Conservation (phyloP, 2,113 vertebrate genomes). For the Cricetomys ansorgei region DNA sequence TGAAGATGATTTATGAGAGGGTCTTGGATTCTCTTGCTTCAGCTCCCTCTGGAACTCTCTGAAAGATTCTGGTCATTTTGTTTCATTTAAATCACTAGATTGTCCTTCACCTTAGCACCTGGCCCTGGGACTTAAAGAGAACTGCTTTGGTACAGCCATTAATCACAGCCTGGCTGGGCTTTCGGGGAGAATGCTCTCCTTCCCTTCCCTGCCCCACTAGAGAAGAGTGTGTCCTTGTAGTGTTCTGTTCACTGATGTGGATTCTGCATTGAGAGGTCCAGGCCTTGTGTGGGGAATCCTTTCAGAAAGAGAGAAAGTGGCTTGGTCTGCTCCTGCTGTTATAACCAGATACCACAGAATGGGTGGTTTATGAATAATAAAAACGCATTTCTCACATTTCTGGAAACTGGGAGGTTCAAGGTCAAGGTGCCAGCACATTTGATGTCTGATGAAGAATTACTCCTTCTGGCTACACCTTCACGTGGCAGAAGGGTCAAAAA, state of each 20-base stretch:
- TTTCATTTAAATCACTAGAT: slow-evolving; percentile 63
- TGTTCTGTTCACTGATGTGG: neutral
- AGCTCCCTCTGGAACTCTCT: slow-evolving; percentile 65
- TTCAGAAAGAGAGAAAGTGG: neutral
- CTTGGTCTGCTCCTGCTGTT: neutral
- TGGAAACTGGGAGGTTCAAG: neutral
- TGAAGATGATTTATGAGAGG: slow-evolving; percentile 70
- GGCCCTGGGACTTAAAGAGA: slow-evolving; percentile 50
- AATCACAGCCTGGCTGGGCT: slow-evolving; percentile 26
- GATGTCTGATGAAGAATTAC: neutral
- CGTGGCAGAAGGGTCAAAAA: neutral
- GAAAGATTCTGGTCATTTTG: slow-evolving; percentile 65
- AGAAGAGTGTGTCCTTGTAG: neutral
- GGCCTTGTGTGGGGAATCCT: neutral
- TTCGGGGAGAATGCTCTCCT: neutral
- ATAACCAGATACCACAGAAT: neutral
- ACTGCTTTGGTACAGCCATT: slow-evolving; percentile 39
- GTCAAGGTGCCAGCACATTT: slow-evolving; percentile 11
- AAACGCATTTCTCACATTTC: neutral
- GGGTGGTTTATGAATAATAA: neutral
- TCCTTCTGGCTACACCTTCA: neutral
- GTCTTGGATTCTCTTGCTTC: slow-evolving; percentile 24
- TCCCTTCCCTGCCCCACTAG: neutral
- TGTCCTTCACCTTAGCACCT: slow-evolving; percentile 66
- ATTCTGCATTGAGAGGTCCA: neutral